phyloP scores from a whole-genome alignment of 2,888 invertebrate genomes.

The Parnassius orleans region DNA sequence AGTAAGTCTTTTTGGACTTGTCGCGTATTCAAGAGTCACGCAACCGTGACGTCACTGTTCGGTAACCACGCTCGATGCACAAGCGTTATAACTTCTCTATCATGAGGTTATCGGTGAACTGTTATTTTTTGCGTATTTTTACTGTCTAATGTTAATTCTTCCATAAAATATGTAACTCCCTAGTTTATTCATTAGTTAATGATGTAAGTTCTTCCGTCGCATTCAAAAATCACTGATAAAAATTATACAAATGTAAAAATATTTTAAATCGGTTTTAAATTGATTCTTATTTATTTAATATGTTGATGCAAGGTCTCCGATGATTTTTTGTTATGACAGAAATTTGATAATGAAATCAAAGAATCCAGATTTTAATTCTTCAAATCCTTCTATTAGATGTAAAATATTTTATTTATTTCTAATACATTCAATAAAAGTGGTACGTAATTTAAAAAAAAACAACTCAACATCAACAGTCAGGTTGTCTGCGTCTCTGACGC shows the following conservation, averaged over 20 bases:
- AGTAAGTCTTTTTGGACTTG: constrained; percentile 33
- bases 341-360: too few relatives aligned
- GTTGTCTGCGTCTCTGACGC: constrained; percentile 28
- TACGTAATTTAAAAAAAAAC: constrained; percentile 14
- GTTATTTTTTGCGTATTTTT: constrained; percentile 34
- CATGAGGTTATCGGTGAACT: constrained; percentile 57
- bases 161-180: too few relatives aligned
- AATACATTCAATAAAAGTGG: constrained; percentile 3
- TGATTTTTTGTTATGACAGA: too few relatives aligned
- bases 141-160: neutral
- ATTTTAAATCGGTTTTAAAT: too few relatives aligned
- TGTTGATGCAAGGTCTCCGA: too few relatives aligned
- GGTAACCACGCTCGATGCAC: constrained; percentile 71
- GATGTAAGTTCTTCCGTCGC: too few relatives aligned
- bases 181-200: too few relatives aligned
- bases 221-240: too few relatives aligned
- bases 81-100: constrained; percentile 49
- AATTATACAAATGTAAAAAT: too few relatives aligned
- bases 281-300: too few relatives aligned
- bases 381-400: neutral
- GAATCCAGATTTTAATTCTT: too few relatives aligned
- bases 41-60: constrained; percentile 73
- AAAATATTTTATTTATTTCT: neutral
- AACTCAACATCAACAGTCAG: constrained; percentile 23
- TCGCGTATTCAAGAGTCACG: constrained; percentile 45